phyloP scores from a whole-genome alignment of 2,797 vertebrate species.

The Rhinogobio ventralis region DNA sequence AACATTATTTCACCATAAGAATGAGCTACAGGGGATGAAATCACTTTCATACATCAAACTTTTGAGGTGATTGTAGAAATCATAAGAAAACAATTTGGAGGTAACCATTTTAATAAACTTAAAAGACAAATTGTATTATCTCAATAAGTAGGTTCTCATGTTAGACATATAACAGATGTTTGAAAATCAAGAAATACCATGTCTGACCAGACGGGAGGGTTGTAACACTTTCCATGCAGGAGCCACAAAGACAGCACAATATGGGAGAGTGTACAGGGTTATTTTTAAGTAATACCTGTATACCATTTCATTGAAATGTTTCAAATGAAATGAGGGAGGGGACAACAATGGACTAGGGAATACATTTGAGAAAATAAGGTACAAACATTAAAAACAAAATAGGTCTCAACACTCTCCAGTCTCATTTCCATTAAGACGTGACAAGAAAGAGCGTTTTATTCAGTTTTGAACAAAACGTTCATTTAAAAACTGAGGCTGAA shows the following conservation, averaged over 20 bases:
- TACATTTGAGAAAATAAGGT: not conserved
- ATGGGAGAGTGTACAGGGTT: not conserved
- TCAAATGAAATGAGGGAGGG: not conserved
- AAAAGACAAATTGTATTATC: not conserved
- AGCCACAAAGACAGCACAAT: not conserved
- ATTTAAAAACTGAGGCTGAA: not conserved
- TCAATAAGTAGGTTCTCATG: not conserved
- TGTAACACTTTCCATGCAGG: slow-evolving; percentile 1
- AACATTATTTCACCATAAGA: not conserved
- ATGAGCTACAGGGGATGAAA: slow-evolving; percentile 1
- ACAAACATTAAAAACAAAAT: not conserved
- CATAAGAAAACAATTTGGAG: not conserved
- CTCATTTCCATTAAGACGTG: not conserved
- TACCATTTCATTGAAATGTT: not conserved
- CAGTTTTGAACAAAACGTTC: not conserved
- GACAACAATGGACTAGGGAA: not conserved
- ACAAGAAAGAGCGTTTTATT: not conserved
- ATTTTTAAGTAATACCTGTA: not conserved
- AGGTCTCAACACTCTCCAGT: no score
- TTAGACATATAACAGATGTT: not conserved
- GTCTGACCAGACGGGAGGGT: not conserved
- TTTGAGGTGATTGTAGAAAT: not conserved
- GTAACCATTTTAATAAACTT: not conserved
- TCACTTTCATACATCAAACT: not conserved
- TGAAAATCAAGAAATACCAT: not conserved